A percentile compares a stretch with the other conserved stretches of the same genome.
phyloP scores from a whole-genome alignment of 2,797 vertebrate species.

The Hypotaenidia okinawae region DNA sequence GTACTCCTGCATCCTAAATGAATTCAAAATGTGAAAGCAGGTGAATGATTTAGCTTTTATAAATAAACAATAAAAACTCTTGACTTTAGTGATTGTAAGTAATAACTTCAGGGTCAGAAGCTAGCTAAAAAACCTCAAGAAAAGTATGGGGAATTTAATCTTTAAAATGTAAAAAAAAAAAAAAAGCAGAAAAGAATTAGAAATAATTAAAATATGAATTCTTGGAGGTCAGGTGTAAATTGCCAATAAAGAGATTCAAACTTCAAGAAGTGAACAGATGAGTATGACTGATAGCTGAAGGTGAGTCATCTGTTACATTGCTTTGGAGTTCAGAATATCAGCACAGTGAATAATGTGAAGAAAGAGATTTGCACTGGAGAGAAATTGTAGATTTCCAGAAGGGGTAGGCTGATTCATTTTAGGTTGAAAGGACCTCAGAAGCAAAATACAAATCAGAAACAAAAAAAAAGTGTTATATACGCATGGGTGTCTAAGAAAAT shows the following conservation, averaged over 20 bases:
- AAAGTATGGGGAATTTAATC: background rate
- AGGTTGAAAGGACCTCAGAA: background rate
- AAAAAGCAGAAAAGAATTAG: background rate
- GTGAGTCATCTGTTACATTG: background rate
- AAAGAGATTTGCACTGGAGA: background rate
- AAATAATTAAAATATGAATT: background rate
- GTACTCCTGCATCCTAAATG: background rate
- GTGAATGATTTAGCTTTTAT: background rate
- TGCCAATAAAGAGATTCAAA: background rate
- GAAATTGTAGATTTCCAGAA: background rate
- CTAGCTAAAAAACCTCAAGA: background rate
- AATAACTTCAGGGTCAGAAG: background rate
- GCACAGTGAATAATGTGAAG: background rate
- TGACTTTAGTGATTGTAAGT: background rate
- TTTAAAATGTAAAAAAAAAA: background rate
- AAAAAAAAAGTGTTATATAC: background rate
- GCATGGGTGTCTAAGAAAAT: background rate
- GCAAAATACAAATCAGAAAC: background rate
- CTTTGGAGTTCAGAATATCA: background rate
- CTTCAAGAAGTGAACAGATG: background rate
- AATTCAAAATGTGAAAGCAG: background rate
- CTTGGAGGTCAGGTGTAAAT: background rate
- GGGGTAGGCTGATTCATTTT: background rate
- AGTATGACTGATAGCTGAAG: slow-evolving; percentile 1
- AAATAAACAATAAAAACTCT: background rate